Conservation (phyloP, 2,113 vertebrate species). For the Microcebus ravelobensis region DNA sequence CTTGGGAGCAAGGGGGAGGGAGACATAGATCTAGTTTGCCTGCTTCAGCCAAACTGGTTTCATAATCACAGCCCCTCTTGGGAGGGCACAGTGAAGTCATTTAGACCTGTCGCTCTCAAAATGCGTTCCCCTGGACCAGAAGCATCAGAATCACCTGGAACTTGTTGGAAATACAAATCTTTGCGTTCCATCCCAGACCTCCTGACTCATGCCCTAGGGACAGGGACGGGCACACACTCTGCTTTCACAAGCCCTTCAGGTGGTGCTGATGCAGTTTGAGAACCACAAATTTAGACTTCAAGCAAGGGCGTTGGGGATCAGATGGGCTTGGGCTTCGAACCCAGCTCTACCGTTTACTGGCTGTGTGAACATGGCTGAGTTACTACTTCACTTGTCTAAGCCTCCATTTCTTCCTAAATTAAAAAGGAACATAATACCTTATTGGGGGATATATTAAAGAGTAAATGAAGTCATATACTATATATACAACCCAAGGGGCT, state of each 20-base stretch:
- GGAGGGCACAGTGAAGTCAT: not conserved
- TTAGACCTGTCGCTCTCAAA: not conserved
- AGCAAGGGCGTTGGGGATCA: not conserved
- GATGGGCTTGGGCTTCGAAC: not conserved
- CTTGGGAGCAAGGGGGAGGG: not conserved
- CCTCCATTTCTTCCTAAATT: not conserved
- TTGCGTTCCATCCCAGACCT: not conserved
- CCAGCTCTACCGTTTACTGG: not conserved
- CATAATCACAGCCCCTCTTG: not conserved
- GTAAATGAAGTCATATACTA: not conserved
- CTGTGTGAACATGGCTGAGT: not conserved
- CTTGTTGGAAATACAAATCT: not conserved
- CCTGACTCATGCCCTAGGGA: not conserved
- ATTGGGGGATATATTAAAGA: not conserved
- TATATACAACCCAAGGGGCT: not conserved
- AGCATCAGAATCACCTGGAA: not conserved
- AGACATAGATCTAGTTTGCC: not conserved
- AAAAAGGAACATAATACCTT: not conserved
- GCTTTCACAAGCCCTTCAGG: not conserved
- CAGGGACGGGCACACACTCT: accelerated
- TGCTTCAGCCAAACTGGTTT: not conserved
- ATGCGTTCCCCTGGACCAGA: not conserved
- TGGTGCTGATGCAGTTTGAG: not conserved
- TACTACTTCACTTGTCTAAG: not conserved
- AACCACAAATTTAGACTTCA: not conserved